Evolutionary conservation across 2,797 vertebrate genomes (phyloP).

Genomic region (Champsocephalus gunnari): DNA sequence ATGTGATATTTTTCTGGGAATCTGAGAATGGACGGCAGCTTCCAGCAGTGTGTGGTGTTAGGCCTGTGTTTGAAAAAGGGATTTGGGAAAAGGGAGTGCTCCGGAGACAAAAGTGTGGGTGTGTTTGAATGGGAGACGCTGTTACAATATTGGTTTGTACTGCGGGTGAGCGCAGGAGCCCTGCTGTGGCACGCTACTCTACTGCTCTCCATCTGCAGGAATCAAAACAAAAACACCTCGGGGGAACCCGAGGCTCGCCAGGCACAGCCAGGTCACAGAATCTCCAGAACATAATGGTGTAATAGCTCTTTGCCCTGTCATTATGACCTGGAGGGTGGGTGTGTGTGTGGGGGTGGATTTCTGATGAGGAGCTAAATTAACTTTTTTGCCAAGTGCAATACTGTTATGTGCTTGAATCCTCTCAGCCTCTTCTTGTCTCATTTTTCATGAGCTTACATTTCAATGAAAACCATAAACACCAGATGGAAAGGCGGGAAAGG

Average conservation of each 20-base stretch:
- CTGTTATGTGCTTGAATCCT: slow-evolving; percentile 2
- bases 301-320: slow-evolving; percentile 25
- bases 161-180: slow-evolving; percentile 43
- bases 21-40: slow-evolving; percentile 51
- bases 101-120: slow-evolving; percentile 32
- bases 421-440: slow-evolving; percentile 9
- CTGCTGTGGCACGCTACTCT: slow-evolving; percentile 73
- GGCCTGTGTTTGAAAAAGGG: slow-evolving; percentile 58
- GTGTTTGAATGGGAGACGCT: slow-evolving; percentile 63
- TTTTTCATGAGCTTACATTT: slow-evolving; percentile 25
- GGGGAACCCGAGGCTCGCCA: slow-evolving; percentile 28
- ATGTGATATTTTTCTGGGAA: slow-evolving; percentile 74
- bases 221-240: slow-evolving; percentile 61
- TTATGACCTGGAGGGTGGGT: neutral
- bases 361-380: slow-evolving; percentile 6
- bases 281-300: slow-evolving; percentile 25
- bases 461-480: slow-evolving; percentile 24
- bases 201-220: slow-evolving; percentile 56
- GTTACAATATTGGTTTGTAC: slow-evolving; percentile 78
- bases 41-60: slow-evolving; percentile 59
- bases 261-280: slow-evolving; percentile 39
- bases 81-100: slow-evolving; percentile 58
- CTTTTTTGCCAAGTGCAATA: slow-evolving; percentile 35
- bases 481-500: slow-evolving; percentile 16
- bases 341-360: neutral